Base-by-base conservation (phyloP, 2,797 vertebrate species). In the Valencia hispanica region DNA sequence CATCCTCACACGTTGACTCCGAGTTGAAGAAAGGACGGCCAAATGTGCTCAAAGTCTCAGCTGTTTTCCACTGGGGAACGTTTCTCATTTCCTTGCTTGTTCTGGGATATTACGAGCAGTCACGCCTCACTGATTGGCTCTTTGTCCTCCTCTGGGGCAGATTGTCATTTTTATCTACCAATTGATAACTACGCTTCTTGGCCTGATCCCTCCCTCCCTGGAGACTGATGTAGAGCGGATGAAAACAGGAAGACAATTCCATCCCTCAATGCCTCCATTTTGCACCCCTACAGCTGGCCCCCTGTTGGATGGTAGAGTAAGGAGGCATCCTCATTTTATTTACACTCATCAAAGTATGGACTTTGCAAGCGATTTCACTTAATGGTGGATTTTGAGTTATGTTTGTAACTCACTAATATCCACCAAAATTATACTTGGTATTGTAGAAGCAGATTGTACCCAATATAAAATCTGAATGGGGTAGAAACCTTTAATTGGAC, bases 151-250 rank as follows among this genome's bases (percentile, higher is more conserved):
- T 91, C 78, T 84, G 90, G 91, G 92, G 88, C 82, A 91, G 90
- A 94, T 92, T 92, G 94, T 92, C 92, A 92, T 93, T 94, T 94
- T 94, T 94, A 94, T 93, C 91, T 94, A 86, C 93, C 93, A 92
- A 93, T 94, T 94, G 92, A 93, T 94, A 93, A 85, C 90, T 86
- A 79, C 45, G 88, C 89, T 89, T 89, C 88, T 87, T 89, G 81
- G 85, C 79, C 89, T 88, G 90, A 93, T 88, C 91, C 92, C 92
- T 84, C 90, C 91, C 76, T 94, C 93, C 92, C 94, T 63, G 73
- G 93, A 94, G 92, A 93, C 89, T 68, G 78, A 77, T 90, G 91
- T 92, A 92, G 92, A 92, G 91, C 80, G 86, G 91, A 93, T 92
- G 87, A 92, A 91, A 92, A 91, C 92, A 90, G 91, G 85, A 91